Evolutionary conservation across 2,113 vertebrate genomes (phyloP).

Genomic region (Hucho hucho): DNA sequence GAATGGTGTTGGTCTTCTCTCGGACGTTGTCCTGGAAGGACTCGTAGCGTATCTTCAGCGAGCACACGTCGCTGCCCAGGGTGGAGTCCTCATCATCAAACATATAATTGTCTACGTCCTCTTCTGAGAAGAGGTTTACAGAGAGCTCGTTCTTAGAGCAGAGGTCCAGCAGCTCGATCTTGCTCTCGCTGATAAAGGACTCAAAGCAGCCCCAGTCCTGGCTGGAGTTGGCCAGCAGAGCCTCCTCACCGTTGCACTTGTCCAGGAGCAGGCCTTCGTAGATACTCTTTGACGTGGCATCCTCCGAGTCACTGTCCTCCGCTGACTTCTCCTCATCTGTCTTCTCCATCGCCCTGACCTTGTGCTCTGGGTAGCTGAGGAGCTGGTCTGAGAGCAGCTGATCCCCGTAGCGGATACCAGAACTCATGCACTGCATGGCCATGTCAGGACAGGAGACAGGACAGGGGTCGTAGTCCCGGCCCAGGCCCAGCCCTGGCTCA

Average conservation of each 20-base stretch:
- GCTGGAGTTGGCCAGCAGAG: conserved; percentile 81
- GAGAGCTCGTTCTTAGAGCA: conserved; percentile 90
- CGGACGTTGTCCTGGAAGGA: conserved; percentile 87
- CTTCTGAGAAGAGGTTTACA: conserved; percentile 89
- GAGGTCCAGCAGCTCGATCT: conserved; percentile 88
- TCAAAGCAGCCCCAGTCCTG: conserved; percentile 92
- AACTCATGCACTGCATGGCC: conserved; percentile 87
- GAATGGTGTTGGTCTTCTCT: conserved; percentile 81
- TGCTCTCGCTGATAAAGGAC: conserved; percentile 90
- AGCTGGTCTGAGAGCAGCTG: conserved; percentile 89
- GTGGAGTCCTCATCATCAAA: conserved; percentile 87
- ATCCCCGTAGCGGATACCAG: conserved; percentile 83
- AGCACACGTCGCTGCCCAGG: conserved; percentile 86
- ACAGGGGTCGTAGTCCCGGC: conserved; percentile 59
- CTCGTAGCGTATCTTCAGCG: conserved; percentile 87
- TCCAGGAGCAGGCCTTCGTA: conserved; percentile 86
- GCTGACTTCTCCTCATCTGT: conserved; percentile 70
- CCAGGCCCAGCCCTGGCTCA: conserved; percentile 55
- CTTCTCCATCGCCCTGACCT: conserved; percentile 58
- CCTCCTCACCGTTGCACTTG: conserved; percentile 86
- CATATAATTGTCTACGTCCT: conserved; percentile 92
- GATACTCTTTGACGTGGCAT: conserved; percentile 86
- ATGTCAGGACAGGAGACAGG: conserved; percentile 72
- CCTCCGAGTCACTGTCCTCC: conserved; percentile 86
- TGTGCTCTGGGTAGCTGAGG: conserved; percentile 82